phyloP scores from a whole-genome alignment of 2,797 vertebrate species.

The Pipistrellus pipistrellus region DNA sequence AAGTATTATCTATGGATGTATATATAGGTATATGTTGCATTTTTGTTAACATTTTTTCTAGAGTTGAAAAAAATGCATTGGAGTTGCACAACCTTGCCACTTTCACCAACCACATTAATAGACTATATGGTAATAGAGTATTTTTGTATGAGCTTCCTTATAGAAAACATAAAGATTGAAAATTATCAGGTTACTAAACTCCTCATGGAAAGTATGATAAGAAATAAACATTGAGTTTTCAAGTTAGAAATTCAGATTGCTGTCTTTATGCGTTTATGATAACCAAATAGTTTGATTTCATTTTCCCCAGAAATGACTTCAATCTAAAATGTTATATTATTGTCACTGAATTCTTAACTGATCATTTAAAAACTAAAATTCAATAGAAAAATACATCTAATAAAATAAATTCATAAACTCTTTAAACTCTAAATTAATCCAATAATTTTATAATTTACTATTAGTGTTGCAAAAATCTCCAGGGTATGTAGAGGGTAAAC shows the following conservation, averaged over 20 bases:
- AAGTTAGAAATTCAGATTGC: background rate
- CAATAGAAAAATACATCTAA: slow-evolving; percentile 35
- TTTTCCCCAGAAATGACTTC: background rate
- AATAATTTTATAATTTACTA: slow-evolving; percentile 42
- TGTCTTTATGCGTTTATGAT: background rate
- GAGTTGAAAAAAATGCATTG: background rate
- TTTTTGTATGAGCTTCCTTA: slow-evolving; percentile 2
- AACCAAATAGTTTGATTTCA: slow-evolving; percentile 55
- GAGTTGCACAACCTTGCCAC: background rate
- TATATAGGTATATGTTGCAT: background rate
- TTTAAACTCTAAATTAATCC: background rate
- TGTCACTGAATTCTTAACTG: background rate
- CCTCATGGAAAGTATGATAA: background rate
- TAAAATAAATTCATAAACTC: slow-evolving; percentile 1
- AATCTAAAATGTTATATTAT: background rate
- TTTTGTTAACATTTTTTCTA: background rate
- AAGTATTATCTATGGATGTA: background rate
- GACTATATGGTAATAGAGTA: background rate
- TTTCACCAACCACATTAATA: background rate
- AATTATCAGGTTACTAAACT: background rate
- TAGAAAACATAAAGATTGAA: slow-evolving; percentile 12
- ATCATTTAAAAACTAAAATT: slow-evolving; percentile 25
- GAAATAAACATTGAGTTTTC: slow-evolving; percentile 20
- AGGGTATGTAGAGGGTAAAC: background rate
- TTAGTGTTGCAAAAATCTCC: background rate